phyloP scores from a whole-genome alignment of 1,140 invertebrate genomes.

The Drosophila oshimai region DNA sequence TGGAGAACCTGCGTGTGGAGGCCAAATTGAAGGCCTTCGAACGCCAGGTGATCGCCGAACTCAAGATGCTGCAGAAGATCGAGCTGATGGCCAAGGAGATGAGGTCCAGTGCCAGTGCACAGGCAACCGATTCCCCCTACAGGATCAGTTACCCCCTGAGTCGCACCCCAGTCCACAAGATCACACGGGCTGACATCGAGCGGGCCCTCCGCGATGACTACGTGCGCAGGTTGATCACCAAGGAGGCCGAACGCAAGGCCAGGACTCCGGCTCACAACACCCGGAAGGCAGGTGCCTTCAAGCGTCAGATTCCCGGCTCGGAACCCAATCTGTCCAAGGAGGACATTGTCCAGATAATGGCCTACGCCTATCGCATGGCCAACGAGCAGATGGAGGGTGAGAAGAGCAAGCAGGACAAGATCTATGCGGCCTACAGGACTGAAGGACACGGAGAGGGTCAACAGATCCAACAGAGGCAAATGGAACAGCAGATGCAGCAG shows the following conservation, averaged over 20 bases:
- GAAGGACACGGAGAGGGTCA: background rate
- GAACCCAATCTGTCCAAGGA: conserved; percentile 52
- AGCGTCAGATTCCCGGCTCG: conserved; percentile 51
- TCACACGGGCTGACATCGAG: conserved; percentile 69
- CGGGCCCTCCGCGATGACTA: conserved; percentile 64
- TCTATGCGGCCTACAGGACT: conserved; percentile 37
- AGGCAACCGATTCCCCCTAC: conserved; percentile 1
- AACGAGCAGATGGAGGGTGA: conserved; percentile 27
- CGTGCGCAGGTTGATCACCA: conserved; percentile 56
- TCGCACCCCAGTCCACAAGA: conserved; percentile 70
- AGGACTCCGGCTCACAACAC: background rate
- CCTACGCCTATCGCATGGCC: conserved; percentile 73
- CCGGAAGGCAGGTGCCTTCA: conserved; percentile 15
- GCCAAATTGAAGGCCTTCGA: conserved; percentile 62
- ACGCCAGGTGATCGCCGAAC: conserved; percentile 66
- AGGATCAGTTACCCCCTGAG: conserved; percentile 55
- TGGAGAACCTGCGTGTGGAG: conserved; percentile 50
- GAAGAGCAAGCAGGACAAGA: conserved; percentile 30
- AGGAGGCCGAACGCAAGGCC: conserved; percentile 50
- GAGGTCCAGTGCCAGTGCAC: conserved; percentile 30
- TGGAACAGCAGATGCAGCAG: background rate
- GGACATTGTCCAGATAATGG: conserved; percentile 68
- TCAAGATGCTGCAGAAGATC: conserved; percentile 67
- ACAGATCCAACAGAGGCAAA: background rate
- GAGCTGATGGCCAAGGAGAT: conserved; percentile 68